phyloP scores from a whole-genome alignment of 2,113 vertebrate species.

The Mesitornis unicolor region DNA sequence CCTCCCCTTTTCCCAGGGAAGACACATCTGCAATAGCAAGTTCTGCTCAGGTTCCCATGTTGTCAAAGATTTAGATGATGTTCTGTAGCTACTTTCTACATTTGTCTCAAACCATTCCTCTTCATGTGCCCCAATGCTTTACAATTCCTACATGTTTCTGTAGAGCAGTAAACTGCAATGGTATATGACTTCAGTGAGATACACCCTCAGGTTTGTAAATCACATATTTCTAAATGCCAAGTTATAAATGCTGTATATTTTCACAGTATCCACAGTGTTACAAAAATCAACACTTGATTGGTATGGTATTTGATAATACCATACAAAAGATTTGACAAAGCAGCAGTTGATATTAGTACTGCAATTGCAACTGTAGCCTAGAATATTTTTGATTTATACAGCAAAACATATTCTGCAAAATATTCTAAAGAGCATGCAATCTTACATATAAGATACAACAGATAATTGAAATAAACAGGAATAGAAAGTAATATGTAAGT shows the following conservation, averaged over 20 bases:
- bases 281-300: neutral
- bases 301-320: neutral
- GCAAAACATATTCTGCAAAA: neutral
- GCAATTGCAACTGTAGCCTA: neutral
- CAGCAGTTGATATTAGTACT: neutral
- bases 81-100: neutral
- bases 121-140: neutral
- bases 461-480: neutral
- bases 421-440: neutral
- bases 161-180: neutral
- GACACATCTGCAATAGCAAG: fast-evolving
- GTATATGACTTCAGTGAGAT: neutral
- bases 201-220: neutral
- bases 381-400: neutral
- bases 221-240: neutral
- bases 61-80: neutral
- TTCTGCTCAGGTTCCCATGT: neutral
- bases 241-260: neutral
- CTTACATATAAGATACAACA: neutral
- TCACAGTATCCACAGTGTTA: neutral
- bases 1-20: neutral
- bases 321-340: neutral
- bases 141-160: neutral
- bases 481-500: neutral
- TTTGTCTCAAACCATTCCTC: neutral